Conservation (phyloP, 2,888 invertebrate species). For the Chromoteleia sp. region DNA sequence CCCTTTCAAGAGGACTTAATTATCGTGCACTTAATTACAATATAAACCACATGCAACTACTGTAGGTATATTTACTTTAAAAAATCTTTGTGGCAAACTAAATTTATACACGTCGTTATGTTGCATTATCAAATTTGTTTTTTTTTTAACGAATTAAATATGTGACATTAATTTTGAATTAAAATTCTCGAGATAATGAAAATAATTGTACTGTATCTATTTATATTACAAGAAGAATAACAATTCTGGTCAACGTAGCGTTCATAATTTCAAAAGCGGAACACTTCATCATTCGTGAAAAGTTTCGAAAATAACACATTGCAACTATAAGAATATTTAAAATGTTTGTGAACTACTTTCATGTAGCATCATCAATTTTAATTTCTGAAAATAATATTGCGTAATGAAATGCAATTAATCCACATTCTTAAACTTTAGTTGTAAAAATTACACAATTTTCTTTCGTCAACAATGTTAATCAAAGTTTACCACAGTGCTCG, state of each 20-base stretch:
- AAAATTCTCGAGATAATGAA: background rate
- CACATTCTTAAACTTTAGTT: no score
- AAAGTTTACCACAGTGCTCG: no score
- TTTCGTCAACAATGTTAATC: no score
- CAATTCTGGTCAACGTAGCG: slow-evolving; percentile 8
- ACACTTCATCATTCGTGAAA: slow-evolving; percentile 2
- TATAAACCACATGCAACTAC: slow-evolving; percentile 28
- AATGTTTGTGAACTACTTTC: background rate
- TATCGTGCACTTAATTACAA: slow-evolving; percentile 43
- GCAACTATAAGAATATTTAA: background rate
- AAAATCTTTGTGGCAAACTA: background rate
- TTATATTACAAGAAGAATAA: background rate
- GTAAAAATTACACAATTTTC: no score
- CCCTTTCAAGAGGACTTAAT: slow-evolving; percentile 43
- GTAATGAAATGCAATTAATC: no score
- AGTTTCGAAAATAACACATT: background rate
- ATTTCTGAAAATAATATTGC: no score
- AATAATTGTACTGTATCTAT: slow-evolving; percentile 5
- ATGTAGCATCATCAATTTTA: background rate
- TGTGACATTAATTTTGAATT: background rate
- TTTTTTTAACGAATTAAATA: background rate
- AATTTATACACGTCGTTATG: slow-evolving; percentile 1
- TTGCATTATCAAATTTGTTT: background rate
- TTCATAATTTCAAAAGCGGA: slow-evolving; percentile 5
- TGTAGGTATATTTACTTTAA: background rate